Evolutionary conservation across 2,797 vertebrate genomes (phyloP).

Genomic region (Borostomias antarcticus): DNA sequence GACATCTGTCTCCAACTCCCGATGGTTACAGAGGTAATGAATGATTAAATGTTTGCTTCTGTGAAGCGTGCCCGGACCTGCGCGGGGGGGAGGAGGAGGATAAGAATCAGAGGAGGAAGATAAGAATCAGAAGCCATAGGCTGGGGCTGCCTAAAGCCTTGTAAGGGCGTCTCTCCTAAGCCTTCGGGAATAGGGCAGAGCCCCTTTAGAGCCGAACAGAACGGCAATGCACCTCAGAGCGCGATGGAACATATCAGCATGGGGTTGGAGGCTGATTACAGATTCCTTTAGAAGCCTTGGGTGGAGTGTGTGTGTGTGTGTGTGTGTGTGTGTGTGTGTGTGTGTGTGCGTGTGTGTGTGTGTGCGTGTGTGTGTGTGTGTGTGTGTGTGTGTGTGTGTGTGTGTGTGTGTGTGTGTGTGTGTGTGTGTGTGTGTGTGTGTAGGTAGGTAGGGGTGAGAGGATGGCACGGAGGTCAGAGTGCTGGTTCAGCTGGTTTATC

Average conservation of each 20-base stretch:
- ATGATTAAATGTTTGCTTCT: conserved; percentile 29
- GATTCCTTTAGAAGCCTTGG: background rate
- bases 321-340: background rate
- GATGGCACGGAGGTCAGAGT: too few relatives aligned
- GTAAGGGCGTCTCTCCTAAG: conserved; percentile 52
- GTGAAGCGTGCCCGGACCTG: conserved; percentile 25
- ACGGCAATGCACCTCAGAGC: conserved; percentile 19
- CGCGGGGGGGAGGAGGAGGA: background rate
- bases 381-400: background rate
- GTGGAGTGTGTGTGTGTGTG: conserved; percentile 3
- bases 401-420: background rate
- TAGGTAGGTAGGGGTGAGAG: too few relatives aligned
- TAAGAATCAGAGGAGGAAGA: conserved; percentile 40
- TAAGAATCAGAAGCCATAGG: conserved; percentile 47
- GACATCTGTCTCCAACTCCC: conserved; percentile 19
- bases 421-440: background rate
- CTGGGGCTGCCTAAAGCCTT: conserved; percentile 46
- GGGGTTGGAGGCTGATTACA: conserved; percentile 14
- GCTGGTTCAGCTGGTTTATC: background rate
- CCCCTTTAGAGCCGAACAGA: conserved; percentile 22
- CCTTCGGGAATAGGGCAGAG: conserved; percentile 16
- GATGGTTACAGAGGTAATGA: conserved; percentile 41
- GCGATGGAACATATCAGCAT: conserved; percentile 13
- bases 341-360: background rate
- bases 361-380: conserved; percentile 2